These are phyloP conservation scores for Mixornis gularis DNA, from an alignment of 2,113 vertebrate species.

Conservation along the genomic window DNA sequence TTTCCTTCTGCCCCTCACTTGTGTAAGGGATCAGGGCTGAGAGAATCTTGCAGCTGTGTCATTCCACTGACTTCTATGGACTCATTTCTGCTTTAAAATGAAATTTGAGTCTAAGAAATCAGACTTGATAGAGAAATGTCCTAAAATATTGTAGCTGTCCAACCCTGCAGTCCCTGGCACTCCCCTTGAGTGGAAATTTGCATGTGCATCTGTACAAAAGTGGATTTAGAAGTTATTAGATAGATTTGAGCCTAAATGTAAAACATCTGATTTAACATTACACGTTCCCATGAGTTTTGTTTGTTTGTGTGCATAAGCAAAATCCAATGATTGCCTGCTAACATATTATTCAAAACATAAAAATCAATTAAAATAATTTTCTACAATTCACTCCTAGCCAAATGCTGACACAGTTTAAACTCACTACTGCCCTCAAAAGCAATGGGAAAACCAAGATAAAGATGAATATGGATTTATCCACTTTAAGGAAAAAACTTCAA, in stretches of 20 bases:
- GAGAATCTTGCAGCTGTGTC: neutral
- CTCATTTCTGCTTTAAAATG: neutral
- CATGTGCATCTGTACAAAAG: neutral
- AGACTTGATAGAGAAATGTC: neutral
- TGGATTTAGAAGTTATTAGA: neutral
- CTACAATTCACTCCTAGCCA: neutral
- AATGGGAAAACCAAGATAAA: neutral
- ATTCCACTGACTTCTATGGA: neutral
- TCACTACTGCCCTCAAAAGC: neutral
- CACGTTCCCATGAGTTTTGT: neutral
- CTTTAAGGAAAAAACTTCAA: neutral
- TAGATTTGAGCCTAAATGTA: neutral
- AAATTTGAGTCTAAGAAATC: neutral
- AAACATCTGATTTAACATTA: slow-evolving; percentile 25
- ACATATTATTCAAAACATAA: slow-evolving; percentile 24
- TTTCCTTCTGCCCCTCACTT: neutral
- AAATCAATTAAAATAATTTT: slow-evolving; percentile 50
- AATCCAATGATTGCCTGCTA: slow-evolving; percentile 21
- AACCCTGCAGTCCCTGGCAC: neutral
- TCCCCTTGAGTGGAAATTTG: neutral
- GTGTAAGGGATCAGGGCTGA: neutral
- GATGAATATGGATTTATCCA: neutral
- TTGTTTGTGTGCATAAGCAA: neutral
- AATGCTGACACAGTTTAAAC: slow-evolving; percentile 29
- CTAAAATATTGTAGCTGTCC: neutral